A percentile compares a stretch with the other conserved stretches of the same genome.
Conservation (phyloP, 2,888 invertebrate species). For the Cryptus viduatorius region DNA sequence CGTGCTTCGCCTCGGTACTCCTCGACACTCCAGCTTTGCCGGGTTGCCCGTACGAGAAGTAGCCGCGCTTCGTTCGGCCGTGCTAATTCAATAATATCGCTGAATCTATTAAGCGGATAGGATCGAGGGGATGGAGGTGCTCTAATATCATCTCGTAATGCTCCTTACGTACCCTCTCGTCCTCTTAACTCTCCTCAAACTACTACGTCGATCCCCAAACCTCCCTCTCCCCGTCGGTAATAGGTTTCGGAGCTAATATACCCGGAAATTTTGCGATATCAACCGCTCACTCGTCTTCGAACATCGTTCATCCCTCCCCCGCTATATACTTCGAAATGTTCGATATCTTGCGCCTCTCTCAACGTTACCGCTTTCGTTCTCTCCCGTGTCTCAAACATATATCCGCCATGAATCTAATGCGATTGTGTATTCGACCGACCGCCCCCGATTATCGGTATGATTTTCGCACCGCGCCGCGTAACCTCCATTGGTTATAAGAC, state of each 20-base stretch:
- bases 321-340: conserved; percentile 23
- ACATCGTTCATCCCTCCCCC: conserved; percentile 38
- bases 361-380: conserved; percentile 7
- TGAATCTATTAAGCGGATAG: conserved; percentile 80
- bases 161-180: conserved; percentile 69
- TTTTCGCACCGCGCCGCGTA: conserved; percentile 12
- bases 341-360: conserved; percentile 20
- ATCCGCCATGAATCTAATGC: not conserved
- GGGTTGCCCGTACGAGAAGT: conserved; percentile 62
- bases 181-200: not conserved
- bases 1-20: conserved; percentile 16
- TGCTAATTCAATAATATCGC: conserved; percentile 80
- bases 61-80: conserved; percentile 74
- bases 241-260: conserved; percentile 69
- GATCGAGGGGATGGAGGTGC: conserved; percentile 71
- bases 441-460: conserved; percentile 10
- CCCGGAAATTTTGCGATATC: conserved; percentile 70
- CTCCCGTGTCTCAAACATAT: not conserved
- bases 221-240: conserved; percentile 54
- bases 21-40: conserved; percentile 2
- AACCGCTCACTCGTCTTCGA: conserved; percentile 35
- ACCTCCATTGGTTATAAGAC: not conserved
- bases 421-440: conserved; percentile 16
- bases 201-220: not conserved
- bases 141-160: conserved; percentile 78